These are phyloP conservation scores for Eristalinus aeneus DNA, from an alignment of 2,888 invertebrate species.

Conservation along the genomic window DNA sequence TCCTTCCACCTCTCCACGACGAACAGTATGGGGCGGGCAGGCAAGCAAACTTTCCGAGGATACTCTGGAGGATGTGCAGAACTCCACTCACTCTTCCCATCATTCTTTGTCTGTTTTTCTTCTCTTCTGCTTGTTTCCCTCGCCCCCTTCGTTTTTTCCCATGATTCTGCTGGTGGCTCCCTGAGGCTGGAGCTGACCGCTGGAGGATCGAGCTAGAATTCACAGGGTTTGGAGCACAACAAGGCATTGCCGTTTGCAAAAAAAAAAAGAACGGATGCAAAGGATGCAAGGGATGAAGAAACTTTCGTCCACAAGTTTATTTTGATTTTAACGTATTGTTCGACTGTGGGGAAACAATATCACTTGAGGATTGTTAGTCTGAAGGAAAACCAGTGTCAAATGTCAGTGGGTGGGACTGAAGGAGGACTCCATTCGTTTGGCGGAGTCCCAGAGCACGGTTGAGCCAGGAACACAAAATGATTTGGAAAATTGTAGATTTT, in stretches of 20 bases:
- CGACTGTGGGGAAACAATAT: constrained; percentile 64
- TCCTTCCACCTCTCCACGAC: background rate
- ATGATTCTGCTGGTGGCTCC: background rate
- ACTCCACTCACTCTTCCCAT: constrained; percentile 27
- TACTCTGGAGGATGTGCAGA: constrained; percentile 54
- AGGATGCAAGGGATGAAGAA: constrained; percentile 50
- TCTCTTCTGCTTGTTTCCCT: background rate
- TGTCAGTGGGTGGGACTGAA: background rate
- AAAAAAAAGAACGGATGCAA: constrained; percentile 1
- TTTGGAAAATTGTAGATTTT: background rate
- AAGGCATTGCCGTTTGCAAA: background rate
- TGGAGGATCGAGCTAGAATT: constrained; percentile 58
- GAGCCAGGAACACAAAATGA: background rate
- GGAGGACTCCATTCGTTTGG: background rate
- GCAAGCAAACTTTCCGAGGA: constrained; percentile 36
- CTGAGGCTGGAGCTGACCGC: constrained; percentile 52
- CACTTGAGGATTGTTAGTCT: constrained; percentile 48
- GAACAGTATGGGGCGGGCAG: constrained; percentile 17
- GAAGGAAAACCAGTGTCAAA: background rate
- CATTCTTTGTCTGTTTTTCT: constrained; percentile 4
- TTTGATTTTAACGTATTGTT: constrained; percentile 69
- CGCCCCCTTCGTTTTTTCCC: background rate
- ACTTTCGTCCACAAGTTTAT: constrained; percentile 63
- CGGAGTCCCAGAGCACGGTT: background rate
- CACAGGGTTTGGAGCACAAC: constrained; percentile 13